Evolutionary conservation across 1,140 invertebrate genomes (phyloP), one percentile per base, ranked within the genome.

Genomic region (Rhagoletis zephyria): DNA sequence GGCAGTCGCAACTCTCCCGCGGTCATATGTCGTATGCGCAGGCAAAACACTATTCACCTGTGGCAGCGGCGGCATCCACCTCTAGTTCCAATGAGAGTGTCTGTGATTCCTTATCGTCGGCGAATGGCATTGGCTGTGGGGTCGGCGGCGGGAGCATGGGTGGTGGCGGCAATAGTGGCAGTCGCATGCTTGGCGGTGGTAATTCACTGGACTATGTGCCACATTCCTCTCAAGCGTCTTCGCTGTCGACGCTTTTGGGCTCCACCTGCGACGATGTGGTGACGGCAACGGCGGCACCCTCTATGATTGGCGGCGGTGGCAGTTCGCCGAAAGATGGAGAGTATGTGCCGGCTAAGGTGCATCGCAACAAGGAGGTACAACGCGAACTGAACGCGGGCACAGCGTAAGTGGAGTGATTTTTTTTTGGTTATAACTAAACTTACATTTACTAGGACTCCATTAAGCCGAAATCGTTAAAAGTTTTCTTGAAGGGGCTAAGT

Each of bases 71-170:
- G 87, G 89, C 93, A 86, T 93, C 93, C 7, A 95, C 95, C 0
- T 96, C 95, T 89, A 96, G 96, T 93, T 96, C 95, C 30, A 96
- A 95, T 91, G 96, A 96, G 93, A 96, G 96, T 19, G 95, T 96
- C 5, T 95, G 95, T 89, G 92, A 93, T 88, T 93, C 92, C 3
- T 95, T 96, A 4, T 93, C 94, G 63, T 95, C 95, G 4, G 94
- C 93, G 16, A 93, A 94, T 88, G 93, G 93, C 9, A 63, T 89
- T n/a, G 88, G 74, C 30, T 51, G 86, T 10, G 87, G 85, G 45
- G 87, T 89, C 42, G 88, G 67, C 5, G 88, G 85, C 0, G 87
- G 30, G 30, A 30, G 30, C 30, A 30, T 30, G 30, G 30, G 88
- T 51, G 85, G 88, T 10, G 88, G 86, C n/a, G 89, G 87, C 67